phyloP scores from a whole-genome alignment of 2,797 vertebrate genomes.

The Danio choprae region DNA sequence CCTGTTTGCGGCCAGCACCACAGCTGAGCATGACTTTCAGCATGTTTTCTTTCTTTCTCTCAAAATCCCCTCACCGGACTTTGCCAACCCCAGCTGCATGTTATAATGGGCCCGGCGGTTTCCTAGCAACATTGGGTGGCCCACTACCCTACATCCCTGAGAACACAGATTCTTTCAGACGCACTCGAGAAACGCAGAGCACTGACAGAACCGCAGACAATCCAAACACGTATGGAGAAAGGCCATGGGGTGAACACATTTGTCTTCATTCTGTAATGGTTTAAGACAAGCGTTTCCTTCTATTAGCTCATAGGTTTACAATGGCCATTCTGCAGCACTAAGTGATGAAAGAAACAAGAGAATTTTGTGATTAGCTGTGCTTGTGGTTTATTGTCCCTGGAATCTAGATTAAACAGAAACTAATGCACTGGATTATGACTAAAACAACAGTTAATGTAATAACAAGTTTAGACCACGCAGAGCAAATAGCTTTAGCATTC shows the following conservation, averaged over 20 bases:
- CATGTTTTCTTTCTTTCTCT: slow-evolving; percentile 53
- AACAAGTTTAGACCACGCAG: background rate
- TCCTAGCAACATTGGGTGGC: slow-evolving; percentile 78
- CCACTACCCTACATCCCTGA: slow-evolving; percentile 74
- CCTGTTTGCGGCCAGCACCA: slow-evolving; percentile 22
- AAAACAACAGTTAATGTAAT: slow-evolving; percentile 20
- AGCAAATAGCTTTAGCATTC: slow-evolving; percentile 7
- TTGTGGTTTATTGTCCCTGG: slow-evolving; percentile 28
- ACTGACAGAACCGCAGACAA: slow-evolving; percentile 46
- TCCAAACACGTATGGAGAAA: slow-evolving; percentile 36
- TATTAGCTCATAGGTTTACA: slow-evolving; percentile 46
- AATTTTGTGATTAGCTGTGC: slow-evolving; percentile 41
- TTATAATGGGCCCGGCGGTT: slow-evolving; percentile 65
- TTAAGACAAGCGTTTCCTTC: slow-evolving; percentile 39
- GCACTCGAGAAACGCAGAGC: slow-evolving; percentile 52
- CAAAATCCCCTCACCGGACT: slow-evolving; percentile 36
- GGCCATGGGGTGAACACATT: slow-evolving; percentile 26
- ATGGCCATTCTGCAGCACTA: slow-evolving; percentile 36
- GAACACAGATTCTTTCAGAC: slow-evolving; percentile 49
- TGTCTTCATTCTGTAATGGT: slow-evolving; percentile 39
- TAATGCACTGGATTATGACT: slow-evolving; percentile 5
- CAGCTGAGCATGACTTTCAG: slow-evolving; percentile 44
- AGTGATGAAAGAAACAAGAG: slow-evolving; percentile 37
- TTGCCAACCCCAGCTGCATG: slow-evolving; percentile 70
- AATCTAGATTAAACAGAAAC: background rate